Evolutionary conservation across 1,140 invertebrate genomes (phyloP).

Genomic region (Drosophila teissieri): DNA sequence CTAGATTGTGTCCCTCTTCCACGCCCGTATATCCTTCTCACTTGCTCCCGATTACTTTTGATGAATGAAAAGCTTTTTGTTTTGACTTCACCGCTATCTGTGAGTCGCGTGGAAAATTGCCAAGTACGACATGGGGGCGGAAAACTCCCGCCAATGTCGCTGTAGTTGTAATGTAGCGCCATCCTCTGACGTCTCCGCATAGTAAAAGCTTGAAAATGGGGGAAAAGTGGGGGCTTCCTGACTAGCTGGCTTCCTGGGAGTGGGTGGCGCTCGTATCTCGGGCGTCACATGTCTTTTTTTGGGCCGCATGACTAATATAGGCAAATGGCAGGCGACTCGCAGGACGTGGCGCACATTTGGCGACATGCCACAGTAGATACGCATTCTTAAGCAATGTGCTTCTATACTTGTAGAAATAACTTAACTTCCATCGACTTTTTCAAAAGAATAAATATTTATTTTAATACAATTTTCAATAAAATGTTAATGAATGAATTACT

Average conservation of each 20-base stretch:
- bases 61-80: constrained; percentile 82
- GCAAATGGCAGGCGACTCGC: constrained; percentile 67
- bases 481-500: no score
- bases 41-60: constrained; percentile 63
- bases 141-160: constrained; percentile 12
- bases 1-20: constrained; percentile 24
- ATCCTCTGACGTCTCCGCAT: constrained; percentile 38
- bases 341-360: constrained; percentile 71
- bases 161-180: constrained; percentile 49
- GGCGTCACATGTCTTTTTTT: constrained; percentile 80
- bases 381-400: constrained; percentile 55
- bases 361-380: constrained; percentile 75
- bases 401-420: background rate
- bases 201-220: constrained; percentile 44
- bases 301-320: constrained; percentile 78
- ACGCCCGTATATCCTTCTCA: constrained; percentile 9
- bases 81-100: constrained; percentile 58
- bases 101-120: constrained; percentile 22
- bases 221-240: background rate
- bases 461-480: no score
- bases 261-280: constrained; percentile 22
- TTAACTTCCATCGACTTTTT: no score
- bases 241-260: background rate
- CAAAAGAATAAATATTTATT: no score
- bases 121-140: background rate